These are phyloP conservation scores for Falcunculus frontatus DNA, from an alignment of 2,113 vertebrate species.

Conservation along the genomic window DNA sequence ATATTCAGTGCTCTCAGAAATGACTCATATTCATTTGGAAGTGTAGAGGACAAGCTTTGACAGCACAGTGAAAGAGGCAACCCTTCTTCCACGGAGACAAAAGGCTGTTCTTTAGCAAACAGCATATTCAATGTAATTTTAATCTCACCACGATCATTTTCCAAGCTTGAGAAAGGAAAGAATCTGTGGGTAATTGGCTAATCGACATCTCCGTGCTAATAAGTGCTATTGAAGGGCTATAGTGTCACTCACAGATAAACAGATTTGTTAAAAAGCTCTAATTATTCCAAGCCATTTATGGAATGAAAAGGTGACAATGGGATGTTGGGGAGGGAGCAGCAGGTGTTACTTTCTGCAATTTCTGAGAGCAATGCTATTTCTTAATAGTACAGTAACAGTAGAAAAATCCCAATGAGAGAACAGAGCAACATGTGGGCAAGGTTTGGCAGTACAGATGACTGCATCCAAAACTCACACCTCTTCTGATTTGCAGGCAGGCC, in stretches of 20 bases:
- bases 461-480: neutral
- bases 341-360: neutral
- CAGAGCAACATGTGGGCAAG: neutral
- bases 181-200: neutral
- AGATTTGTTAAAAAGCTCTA: neutral
- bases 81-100: neutral
- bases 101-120: neutral
- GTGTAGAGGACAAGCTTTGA: neutral
- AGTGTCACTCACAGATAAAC: neutral
- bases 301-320: neutral
- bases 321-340: rapidly evolving
- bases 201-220: neutral
- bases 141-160: neutral
- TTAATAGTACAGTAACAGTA: neutral
- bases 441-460: neutral
- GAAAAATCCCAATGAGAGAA: neutral
- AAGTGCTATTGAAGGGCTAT: neutral
- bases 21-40: neutral
- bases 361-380: neutral
- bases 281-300: neutral
- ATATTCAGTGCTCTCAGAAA: neutral
- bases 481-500: neutral
- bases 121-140: neutral
- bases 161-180: neutral
- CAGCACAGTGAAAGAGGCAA: neutral